Base-by-base conservation (phyloP, 2,797 vertebrate genomes). In the Rhinella marina region DNA sequence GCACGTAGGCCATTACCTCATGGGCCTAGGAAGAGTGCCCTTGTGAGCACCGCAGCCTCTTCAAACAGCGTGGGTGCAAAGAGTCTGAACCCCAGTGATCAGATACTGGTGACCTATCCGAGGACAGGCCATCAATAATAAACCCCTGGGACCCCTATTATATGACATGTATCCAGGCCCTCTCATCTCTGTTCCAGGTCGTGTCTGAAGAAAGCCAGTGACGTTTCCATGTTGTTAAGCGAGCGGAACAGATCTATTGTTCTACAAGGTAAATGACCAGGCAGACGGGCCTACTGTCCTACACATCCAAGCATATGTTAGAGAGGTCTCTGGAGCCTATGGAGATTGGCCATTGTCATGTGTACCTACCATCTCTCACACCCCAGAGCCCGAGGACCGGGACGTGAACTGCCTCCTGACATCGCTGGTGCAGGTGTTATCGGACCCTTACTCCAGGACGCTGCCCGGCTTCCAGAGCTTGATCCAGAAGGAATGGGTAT, bases 401-500 rank as follows among this genome's bases (percentile, higher is more conserved):
- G 98, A 99, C 92, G 85, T 98, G 94, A 96, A 96, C 92, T 97
- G 98, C 62, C 91, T 98, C 88, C 93, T 99, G 92, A 96, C 97
- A 92, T 97, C 97, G 21, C 94, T 99, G 92, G 96, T 97, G 85
- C 97, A 99, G 95, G 94, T 98, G 87, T 96, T 98, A 94, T 96
- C 95, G 68, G 97, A 97, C 86, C 96, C 97, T 0, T 93, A 97
- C 19, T 91, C 93, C 52, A 95, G 98, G 57, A 97, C 95, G 21
- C 91, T 96, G 87, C 89, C 88, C 0, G 98, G 98, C 17, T 98
- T 99, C 94, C 98, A 99, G 93, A 92, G 96, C 90, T 92, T 99
- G 93, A 91, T 99, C 72, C 98, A 99, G 95, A 94, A 97, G 89
- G 98, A 99, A 90, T 99, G 98, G 98, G 96, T 99, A 88, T 96